Evolutionary conservation across 2,888 invertebrate genomes (phyloP).

Genomic region (Synergus laeviventris): DNA sequence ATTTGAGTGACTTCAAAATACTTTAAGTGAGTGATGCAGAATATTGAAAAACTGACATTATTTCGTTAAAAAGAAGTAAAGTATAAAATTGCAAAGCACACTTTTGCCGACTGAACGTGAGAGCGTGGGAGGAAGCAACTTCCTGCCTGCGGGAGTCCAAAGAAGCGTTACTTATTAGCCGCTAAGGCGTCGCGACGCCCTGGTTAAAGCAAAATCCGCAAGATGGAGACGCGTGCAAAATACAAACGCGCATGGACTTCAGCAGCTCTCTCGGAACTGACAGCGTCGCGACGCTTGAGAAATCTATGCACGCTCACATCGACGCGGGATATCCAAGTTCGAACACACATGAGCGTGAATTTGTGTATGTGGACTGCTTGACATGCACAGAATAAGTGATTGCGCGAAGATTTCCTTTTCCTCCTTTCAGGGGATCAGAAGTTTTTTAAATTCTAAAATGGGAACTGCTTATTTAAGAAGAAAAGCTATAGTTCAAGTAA

Average conservation of each 20-base stretch:
- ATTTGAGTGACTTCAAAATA: no score
- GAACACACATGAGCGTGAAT: constrained; percentile 8
- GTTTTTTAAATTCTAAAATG: constrained; percentile 32
- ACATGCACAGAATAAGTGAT: constrained; percentile 39
- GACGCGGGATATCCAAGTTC: neutral
- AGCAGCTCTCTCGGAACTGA: constrained; percentile 11
- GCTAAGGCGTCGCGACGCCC: constrained; percentile 71
- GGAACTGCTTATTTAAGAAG: constrained; percentile 36
- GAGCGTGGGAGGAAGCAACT: constrained; percentile 7
- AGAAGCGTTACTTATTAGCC: constrained; percentile 66
- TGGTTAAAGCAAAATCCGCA: constrained; percentile 72
- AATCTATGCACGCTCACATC: constrained; percentile 29
- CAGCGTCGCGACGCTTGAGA: constrained; percentile 37
- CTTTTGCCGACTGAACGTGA: constrained; percentile 35
- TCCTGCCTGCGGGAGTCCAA: constrained; percentile 21
- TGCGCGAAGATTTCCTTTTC: constrained; percentile 22
- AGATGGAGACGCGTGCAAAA: constrained; percentile 69
- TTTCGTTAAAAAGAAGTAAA: neutral
- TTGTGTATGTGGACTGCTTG: constrained; percentile 17
- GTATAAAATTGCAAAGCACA: neutral
- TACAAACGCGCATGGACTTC: constrained; percentile 43
- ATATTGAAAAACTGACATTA: no score
- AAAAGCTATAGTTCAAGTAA: constrained; percentile 36
- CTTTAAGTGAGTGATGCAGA: no score
- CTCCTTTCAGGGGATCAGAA: constrained; percentile 27